Evolutionary conservation across 1,140 invertebrate species (phyloP).

Genomic region (Drosophila parvula): DNA sequence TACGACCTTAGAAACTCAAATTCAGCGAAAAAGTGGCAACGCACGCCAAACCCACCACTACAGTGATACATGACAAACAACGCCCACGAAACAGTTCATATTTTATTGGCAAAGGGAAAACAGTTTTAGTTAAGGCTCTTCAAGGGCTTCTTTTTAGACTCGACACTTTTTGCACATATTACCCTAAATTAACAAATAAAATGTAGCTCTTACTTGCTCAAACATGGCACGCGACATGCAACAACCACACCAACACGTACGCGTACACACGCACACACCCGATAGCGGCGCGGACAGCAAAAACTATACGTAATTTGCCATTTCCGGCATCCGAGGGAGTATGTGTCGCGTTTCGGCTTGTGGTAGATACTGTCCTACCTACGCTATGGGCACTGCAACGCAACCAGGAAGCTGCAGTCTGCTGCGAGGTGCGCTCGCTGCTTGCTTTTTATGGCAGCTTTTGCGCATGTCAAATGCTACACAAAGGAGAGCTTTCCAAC

Average conservation of each 20-base stretch:
- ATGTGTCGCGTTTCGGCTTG: slow-evolving; percentile 60
- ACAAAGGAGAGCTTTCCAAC: slow-evolving; percentile 2
- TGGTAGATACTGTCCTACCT: slow-evolving; percentile 64
- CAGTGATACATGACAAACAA: slow-evolving; percentile 9
- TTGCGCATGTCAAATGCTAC: slow-evolving; percentile 50
- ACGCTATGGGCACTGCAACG: slow-evolving; percentile 8
- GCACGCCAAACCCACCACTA: slow-evolving; percentile 13
- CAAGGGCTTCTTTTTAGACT: slow-evolving; percentile 5
- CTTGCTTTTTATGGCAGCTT: slow-evolving; percentile 57
- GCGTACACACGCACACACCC: slow-evolving; percentile 13
- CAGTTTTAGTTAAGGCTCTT: not conserved
- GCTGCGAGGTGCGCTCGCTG: slow-evolving; percentile 1
- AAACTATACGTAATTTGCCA: slow-evolving; percentile 57
- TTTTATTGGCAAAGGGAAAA: slow-evolving; percentile 57
- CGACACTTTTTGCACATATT: slow-evolving; percentile 6
- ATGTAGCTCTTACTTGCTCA: slow-evolving; percentile 67
- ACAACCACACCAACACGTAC: slow-evolving; percentile 37
- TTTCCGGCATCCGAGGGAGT: slow-evolving; percentile 54
- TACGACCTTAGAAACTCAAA: slow-evolving; percentile 56
- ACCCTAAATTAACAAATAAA: slow-evolving; percentile 61
- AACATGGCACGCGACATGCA: slow-evolving; percentile 65
- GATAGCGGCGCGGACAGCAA: slow-evolving; percentile 10
- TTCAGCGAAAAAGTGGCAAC: slow-evolving; percentile 34
- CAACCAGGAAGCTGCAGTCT: slow-evolving; percentile 26
- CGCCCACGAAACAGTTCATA: slow-evolving; percentile 54